Evolutionary conservation across 2,888 invertebrate genomes (phyloP).

Genomic region (Agonopterix arenella): DNA sequence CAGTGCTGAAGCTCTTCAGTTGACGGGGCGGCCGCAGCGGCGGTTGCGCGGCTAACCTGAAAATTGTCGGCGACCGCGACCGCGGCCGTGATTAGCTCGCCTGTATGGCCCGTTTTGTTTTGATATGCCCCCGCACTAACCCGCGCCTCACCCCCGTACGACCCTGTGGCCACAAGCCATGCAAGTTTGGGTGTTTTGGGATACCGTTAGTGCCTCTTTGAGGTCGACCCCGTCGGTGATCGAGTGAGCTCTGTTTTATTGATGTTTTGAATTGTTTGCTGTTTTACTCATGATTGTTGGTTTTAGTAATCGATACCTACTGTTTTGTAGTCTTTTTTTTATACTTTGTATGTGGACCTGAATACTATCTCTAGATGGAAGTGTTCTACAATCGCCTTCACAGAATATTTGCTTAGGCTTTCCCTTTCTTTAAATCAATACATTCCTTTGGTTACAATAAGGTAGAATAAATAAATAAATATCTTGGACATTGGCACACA

Average conservation of each 20-base stretch:
- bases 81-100: constrained; percentile 45
- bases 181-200: constrained; percentile 45
- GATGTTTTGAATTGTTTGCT: not conserved
- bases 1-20: not conserved
- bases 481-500: too few species aligned
- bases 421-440: not conserved
- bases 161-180: constrained; percentile 33
- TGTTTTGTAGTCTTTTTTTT: too few species aligned
- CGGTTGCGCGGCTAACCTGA: constrained; percentile 50
- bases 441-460: not conserved
- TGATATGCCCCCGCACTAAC: constrained; percentile 32
- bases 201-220: constrained; percentile 42
- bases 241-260: not conserved
- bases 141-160: constrained; percentile 15
- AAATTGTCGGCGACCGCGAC: constrained; percentile 36
- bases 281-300: too few species aligned
- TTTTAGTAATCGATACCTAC: too few species aligned
- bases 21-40: constrained; percentile 13
- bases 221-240: constrained; percentile 27
- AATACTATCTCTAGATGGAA: too few species aligned
- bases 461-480: too few species aligned
- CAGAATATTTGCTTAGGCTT: too few species aligned
- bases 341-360: too few species aligned
- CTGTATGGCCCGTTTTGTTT: constrained; percentile 38
- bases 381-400: too few species aligned